Percentiles rank a stretch among this genome's conserved stretches.
phyloP scores from a whole-genome alignment of 2,113 vertebrate genomes.

The Ariopsis seemanni region DNA sequence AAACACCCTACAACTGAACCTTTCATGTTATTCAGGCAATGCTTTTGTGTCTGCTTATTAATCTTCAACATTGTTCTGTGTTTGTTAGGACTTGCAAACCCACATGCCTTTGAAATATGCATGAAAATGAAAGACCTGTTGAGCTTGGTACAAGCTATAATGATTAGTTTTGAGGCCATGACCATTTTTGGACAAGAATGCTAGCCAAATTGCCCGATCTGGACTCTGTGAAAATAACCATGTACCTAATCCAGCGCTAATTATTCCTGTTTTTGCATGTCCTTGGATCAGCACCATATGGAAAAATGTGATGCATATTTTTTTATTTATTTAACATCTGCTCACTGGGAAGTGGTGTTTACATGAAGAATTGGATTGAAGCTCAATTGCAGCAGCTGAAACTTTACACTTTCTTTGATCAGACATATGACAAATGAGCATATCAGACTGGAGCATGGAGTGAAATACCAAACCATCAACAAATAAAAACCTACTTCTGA shows the following conservation, averaged over 20 bases:
- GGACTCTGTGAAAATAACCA: not conserved
- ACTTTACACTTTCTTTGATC: not conserved
- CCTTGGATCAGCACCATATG: slow-evolving; percentile 13
- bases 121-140: not conserved
- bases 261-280: slow-evolving; percentile 3
- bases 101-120: not conserved
- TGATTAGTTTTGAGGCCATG: not conserved
- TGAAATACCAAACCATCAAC: not conserved
- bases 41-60: slow-evolving; percentile 22
- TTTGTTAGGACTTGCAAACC: not conserved
- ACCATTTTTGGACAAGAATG: slow-evolving; percentile 12
- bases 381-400: not conserved
- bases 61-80: slow-evolving; percentile 7
- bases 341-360: not conserved
- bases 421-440: not conserved
- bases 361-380: not conserved
- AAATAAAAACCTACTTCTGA: not conserved
- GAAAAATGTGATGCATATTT: not conserved
- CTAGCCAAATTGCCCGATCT: not conserved
- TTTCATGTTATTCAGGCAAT: slow-evolving; percentile 9
- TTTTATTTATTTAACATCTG: slow-evolving; percentile 14
- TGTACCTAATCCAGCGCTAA: not conserved
- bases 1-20: not conserved
- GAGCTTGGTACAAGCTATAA: not conserved
- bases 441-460: not conserved